Conservation (phyloP, 2,797 vertebrate species). For the Betta splendens region DNA sequence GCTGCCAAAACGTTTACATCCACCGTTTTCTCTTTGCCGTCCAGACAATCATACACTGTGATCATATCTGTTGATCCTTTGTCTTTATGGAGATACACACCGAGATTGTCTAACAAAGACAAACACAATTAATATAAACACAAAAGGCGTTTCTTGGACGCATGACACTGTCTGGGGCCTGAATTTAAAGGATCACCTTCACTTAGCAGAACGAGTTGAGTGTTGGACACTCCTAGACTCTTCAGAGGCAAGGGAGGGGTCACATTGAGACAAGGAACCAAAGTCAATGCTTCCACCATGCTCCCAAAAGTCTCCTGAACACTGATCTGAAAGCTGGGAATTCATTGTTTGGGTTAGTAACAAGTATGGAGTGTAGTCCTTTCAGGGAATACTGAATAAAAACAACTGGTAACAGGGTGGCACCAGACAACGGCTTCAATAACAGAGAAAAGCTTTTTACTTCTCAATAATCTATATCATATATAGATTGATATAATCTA, state of each 20-base stretch:
- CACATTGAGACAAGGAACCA: conserved; percentile 31
- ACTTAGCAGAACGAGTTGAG: conserved; percentile 37
- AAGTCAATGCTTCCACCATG: conserved; percentile 42
- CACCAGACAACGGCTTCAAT: too few relatives aligned
- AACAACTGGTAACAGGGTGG: too few relatives aligned
- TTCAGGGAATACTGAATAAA: too few relatives aligned
- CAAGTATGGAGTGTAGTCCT: too few relatives aligned
- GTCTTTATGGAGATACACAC: conserved; percentile 38
- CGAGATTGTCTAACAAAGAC: conserved; percentile 53
- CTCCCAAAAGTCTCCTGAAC: conserved; percentile 39
- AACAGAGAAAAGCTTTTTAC: too few relatives aligned
- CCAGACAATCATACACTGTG: conserved; percentile 22
- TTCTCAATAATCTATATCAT: too few relatives aligned
- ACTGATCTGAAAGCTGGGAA: conserved; percentile 53
- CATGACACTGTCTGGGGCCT: background rate
- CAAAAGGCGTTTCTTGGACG: background rate
- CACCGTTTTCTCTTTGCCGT: conserved; percentile 8
- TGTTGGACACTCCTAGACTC: conserved; percentile 15
- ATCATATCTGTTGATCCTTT: fast-evolving
- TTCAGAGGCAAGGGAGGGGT: conserved; percentile 58
- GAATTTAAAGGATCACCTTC: conserved; percentile 36
- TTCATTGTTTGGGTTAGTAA: background rate
- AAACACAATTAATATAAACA: background rate
- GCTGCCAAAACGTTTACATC: conserved; percentile 43
- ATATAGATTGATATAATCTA: too few relatives aligned